Percentiles rank a stretch among this genome's conserved stretches.
Evolutionary conservation across 2,888 invertebrate genomes (phyloP).

Genomic region (Hemistola chrysoprasaria): DNA sequence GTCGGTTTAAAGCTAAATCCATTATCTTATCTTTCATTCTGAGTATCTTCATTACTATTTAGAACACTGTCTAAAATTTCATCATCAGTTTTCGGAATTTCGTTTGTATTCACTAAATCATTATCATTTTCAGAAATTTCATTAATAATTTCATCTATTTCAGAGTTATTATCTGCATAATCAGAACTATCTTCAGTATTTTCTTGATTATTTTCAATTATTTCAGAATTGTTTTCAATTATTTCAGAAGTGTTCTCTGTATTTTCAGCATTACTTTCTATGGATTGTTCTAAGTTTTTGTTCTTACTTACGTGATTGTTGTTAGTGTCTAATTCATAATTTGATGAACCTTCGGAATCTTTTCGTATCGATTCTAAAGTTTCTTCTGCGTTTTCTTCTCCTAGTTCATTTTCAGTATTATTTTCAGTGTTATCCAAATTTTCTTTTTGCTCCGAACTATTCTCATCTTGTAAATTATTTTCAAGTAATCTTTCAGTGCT

Average conservation of each 20-base stretch:
- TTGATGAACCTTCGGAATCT: slow-evolving; percentile 12
- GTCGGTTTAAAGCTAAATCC: neutral
- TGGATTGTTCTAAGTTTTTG: slow-evolving; percentile 12
- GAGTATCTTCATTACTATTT: slow-evolving; percentile 25
- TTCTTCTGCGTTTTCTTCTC: neutral
- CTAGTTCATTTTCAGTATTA: neutral
- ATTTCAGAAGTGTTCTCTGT: slow-evolving; percentile 19
- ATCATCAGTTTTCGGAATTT: slow-evolving; percentile 19
- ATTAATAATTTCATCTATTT: slow-evolving; percentile 8
- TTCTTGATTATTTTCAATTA: slow-evolving; percentile 14
- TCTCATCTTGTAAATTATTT: neutral
- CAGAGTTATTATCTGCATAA: too few relatives aligned
- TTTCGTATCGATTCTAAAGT: slow-evolving; percentile 1
- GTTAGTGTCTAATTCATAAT: slow-evolving; percentile 12
- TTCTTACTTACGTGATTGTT: slow-evolving; percentile 18
- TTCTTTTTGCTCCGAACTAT: neutral
- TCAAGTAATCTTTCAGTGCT: neutral
- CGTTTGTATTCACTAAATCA: neutral
- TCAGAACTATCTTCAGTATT: slow-evolving; percentile 21
- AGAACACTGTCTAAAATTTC: slow-evolving; percentile 34
- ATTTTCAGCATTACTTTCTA: slow-evolving; percentile 15
- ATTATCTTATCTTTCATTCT: slow-evolving; percentile 34
- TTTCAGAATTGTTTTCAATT: too few relatives aligned
- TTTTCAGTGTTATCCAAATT: neutral
- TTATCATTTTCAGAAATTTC: slow-evolving; percentile 11